These are phyloP conservation scores for Oryzaephilus surinamensis DNA, from an alignment of 1,140 invertebrate species.

Conservation along the genomic window DNA sequence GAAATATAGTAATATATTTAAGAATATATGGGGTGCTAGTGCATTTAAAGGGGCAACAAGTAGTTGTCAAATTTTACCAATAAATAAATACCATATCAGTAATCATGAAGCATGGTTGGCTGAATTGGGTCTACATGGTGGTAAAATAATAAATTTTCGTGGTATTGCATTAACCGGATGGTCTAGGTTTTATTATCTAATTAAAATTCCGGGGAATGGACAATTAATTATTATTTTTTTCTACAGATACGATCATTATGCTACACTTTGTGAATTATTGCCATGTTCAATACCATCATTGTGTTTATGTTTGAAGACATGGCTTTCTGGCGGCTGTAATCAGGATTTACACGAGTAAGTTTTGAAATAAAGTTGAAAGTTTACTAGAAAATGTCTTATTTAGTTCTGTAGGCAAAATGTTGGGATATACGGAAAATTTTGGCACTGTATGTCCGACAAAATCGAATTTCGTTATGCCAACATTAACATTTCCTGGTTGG, in stretches of 20 bases:
- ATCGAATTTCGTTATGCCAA: conserved; percentile 32
- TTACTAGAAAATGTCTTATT: conserved; percentile 1
- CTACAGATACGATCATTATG: conserved; percentile 80
- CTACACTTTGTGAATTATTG: conserved; percentile 77
- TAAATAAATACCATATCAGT: conserved; percentile 50
- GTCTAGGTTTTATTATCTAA: no score
- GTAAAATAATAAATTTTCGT: conserved; percentile 43
- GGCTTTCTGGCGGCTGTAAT: conserved; percentile 41
- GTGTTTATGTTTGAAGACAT: conserved; percentile 47
- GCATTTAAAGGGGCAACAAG: conserved; percentile 75
- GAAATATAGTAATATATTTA: conserved; percentile 70
- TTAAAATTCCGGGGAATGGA: no score
- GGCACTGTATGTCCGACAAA: no score
- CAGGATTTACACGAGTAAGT: conserved; percentile 38
- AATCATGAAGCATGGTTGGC: conserved; percentile 59
- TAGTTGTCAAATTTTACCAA: conserved; percentile 39
- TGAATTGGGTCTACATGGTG: conserved; percentile 41
- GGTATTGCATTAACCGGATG: conserved; percentile 60
- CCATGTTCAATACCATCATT: conserved; percentile 63
- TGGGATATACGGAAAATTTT: conserved; percentile 43
- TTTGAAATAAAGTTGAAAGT: neutral
- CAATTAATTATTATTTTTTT: conserved; percentile 1
- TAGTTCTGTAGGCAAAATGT: conserved; percentile 35
- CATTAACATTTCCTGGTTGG: conserved; percentile 50
- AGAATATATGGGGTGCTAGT: conserved; percentile 74